These are phyloP conservation scores for Diabrotica balteata DNA, from an alignment of 2,888 invertebrate species.

Conservation along the genomic window DNA sequence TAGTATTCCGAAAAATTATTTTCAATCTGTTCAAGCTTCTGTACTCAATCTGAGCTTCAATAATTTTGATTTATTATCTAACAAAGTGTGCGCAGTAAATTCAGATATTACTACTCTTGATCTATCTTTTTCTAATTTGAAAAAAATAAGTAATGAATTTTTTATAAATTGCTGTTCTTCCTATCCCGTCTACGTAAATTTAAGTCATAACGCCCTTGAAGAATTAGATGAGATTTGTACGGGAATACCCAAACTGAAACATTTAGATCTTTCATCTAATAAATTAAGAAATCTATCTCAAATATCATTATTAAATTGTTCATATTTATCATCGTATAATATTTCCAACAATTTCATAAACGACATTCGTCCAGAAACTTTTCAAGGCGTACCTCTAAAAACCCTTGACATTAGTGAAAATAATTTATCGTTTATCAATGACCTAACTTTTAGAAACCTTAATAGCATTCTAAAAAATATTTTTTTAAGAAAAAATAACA, in stretches of 20 bases:
- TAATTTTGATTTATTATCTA: conserved; percentile 12
- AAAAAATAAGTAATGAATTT: conserved; percentile 6
- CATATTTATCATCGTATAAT: background rate
- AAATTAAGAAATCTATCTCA: background rate
- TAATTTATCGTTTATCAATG: too few species aligned
- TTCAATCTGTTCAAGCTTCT: background rate
- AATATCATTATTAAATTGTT: background rate
- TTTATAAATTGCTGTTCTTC: background rate
- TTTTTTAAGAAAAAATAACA: conserved; percentile 1
- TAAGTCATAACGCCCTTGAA: background rate
- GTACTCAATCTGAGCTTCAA: conserved; percentile 15
- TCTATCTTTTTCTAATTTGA: conserved; percentile 10
- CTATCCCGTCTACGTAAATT: background rate
- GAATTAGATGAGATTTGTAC: background rate
- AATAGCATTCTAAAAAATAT: background rate
- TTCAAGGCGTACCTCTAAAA: too few species aligned
- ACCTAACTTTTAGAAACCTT: too few species aligned
- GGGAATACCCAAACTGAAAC: background rate
- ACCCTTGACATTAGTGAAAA: too few species aligned
- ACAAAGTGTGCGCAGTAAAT: background rate
- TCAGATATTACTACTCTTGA: background rate
- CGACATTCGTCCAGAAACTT: too few species aligned
- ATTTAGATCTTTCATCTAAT: background rate
- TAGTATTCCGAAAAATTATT: conserved; percentile 1
- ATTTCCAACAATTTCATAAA: too few species aligned